These are phyloP conservation scores for Balanococcus diminutus DNA, from an alignment of 2,888 invertebrate genomes.

Conservation along the genomic window DNA sequence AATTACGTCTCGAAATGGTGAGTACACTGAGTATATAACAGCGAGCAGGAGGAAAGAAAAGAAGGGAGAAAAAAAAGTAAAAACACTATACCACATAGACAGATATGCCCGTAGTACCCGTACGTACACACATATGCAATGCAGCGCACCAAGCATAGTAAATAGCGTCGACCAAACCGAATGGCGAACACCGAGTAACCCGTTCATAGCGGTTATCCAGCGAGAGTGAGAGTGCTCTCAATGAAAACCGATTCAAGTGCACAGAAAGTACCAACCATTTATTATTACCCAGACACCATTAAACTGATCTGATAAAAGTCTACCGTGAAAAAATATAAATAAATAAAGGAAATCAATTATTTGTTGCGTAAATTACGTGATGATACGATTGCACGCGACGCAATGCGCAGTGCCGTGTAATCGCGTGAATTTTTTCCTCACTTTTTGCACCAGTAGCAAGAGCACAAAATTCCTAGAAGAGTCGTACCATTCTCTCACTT, in stretches of 20 bases:
- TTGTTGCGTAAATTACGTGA: constrained; percentile 27
- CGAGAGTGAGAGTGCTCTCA: constrained; percentile 40
- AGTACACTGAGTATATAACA: constrained; percentile 2
- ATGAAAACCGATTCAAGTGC: constrained; percentile 17
- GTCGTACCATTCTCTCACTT: background rate
- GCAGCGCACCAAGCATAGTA: background rate
- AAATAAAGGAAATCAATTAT: constrained; percentile 23
- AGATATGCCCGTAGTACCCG: too few relatives aligned
- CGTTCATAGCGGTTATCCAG: constrained; percentile 34
- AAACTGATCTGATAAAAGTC: constrained; percentile 2
- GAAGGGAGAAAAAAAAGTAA: background rate
- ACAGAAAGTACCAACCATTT: constrained; percentile 21
- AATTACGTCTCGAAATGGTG: constrained; percentile 50
- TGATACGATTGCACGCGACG: background rate
- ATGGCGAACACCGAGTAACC: background rate
- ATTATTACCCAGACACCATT: constrained; percentile 9
- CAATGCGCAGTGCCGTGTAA: background rate
- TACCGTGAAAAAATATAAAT: background rate
- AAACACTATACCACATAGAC: background rate
- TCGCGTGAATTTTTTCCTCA: background rate
- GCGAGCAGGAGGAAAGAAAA: background rate
- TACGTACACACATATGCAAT: background rate
- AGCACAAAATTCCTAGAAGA: background rate
- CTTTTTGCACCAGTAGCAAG: background rate
- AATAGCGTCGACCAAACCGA: background rate